Evolutionary conservation across 2,113 vertebrate species (phyloP).

Genomic region (Seriola aureovittata): DNA sequence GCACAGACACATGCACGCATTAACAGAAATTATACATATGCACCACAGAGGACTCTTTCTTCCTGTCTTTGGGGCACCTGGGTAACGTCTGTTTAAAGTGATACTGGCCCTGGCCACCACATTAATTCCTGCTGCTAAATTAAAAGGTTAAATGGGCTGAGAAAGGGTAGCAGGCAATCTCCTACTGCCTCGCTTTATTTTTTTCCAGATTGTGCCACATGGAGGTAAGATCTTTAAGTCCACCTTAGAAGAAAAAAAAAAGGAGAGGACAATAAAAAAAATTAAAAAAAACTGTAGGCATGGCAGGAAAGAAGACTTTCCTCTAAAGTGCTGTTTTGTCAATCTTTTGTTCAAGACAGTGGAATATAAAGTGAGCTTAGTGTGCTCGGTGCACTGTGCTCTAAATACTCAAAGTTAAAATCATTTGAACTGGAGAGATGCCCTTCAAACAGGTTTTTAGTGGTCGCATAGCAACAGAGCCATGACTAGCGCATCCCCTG

Average conservation of each 20-base stretch:
- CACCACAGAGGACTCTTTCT: slow-evolving; percentile 46
- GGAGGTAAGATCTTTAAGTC: slow-evolving; percentile 59
- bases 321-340: slow-evolving; percentile 38
- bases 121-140: slow-evolving; percentile 80
- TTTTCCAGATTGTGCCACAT: slow-evolving; percentile 56
- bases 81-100: slow-evolving; percentile 72
- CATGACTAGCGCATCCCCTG: slow-evolving; percentile 44
- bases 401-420: slow-evolving; percentile 61
- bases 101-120: slow-evolving; percentile 64
- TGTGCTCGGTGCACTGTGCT: slow-evolving; percentile 15
- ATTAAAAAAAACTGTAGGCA: neutral
- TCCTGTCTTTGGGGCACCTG: slow-evolving; percentile 57
- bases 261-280: neutral
- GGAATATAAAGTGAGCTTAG: slow-evolving; percentile 38
- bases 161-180: slow-evolving; percentile 54
- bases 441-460: slow-evolving; percentile 62
- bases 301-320: slow-evolving; percentile 7
- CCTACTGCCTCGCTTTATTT: slow-evolving; percentile 51
- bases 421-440: slow-evolving; percentile 61
- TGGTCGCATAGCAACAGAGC: slow-evolving; percentile 76
- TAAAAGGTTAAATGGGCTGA: slow-evolving; percentile 79
- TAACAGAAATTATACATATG: slow-evolving; percentile 35
- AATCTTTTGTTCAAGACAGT: slow-evolving; percentile 47
- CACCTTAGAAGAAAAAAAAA: slow-evolving; percentile 6
- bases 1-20: neutral